Evolutionary conservation across 2,888 invertebrate genomes (phyloP), one percentile per base, ranked within the genome.

Genomic region (Hirtodrosophila confusa): DNA sequence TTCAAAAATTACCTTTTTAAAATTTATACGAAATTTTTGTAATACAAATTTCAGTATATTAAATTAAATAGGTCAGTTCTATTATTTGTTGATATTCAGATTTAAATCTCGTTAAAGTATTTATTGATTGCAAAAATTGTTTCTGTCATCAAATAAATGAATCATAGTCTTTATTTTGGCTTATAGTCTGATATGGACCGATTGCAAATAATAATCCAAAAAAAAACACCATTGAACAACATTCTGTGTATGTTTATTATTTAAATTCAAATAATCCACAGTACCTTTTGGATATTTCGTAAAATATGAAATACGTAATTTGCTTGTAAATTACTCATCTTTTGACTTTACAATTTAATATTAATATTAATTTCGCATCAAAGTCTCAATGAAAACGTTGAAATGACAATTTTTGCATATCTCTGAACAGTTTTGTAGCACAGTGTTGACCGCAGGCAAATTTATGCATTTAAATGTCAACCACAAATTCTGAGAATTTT

Each of bases 31-130:
- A 23, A 44, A 33, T 45, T 7, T 40, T 24, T 11, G 7, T 48
- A 36, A 1, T 11, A 23, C n/a, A 37, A 11, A 27, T 17, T 29
- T 12, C 50, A 60, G 55, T 68, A 40, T 36, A 1, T 17, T 17
- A 17, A 1, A 17, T 58, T 53, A 69, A 66, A 66, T 78, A 78
- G 78, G 75, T 75, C 78, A 78, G 70, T 69, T 65, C 35, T 53
- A 35, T 57, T 55, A 43, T 56, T 62, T 33, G 39, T 40, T 54
- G 33, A 27, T 60, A 47, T 66, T 43, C 8, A 57, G 50, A 41
- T 37, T 48, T 33, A 37, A 51, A 24, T 23, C 10, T 31, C n/a
- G 48, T 49, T 40, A 29, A 37, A n/a, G 29, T 58, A n/a, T n/a
- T 29, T 39, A 49, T 53, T 53, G 24, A 61, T 44, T 73, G 39